Percentiles rank a stretch among this genome's conserved stretches.
Conservation (phyloP, 2,113 vertebrate species). For the Irena cyanogastra region DNA sequence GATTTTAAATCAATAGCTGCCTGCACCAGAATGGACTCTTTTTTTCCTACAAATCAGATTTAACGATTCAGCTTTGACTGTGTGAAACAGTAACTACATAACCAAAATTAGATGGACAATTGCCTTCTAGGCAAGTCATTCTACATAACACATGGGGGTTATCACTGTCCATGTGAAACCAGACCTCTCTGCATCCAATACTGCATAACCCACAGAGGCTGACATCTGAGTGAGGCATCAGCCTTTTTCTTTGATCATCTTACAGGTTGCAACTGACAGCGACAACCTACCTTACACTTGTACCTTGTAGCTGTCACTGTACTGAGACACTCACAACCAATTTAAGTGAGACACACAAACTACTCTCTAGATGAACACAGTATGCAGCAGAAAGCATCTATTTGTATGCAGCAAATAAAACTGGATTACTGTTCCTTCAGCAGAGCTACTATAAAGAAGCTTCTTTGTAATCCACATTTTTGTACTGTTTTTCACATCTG, state of each 20-base stretch:
- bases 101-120: neutral
- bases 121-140: neutral
- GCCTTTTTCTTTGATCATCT: neutral
- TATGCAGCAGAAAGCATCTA: neutral
- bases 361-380: neutral
- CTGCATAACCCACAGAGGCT: neutral
- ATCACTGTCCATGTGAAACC: neutral
- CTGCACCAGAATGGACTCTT: neutral
- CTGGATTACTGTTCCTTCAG: neutral
- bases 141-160: neutral
- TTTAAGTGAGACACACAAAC: neutral
- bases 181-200: neutral
- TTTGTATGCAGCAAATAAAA: neutral
- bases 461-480: neutral
- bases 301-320: neutral
- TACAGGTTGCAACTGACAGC: neutral
- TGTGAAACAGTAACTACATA: neutral
- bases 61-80: neutral
- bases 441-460: neutral
- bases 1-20: neutral
- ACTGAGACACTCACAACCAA: accelerated
- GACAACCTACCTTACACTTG: neutral
- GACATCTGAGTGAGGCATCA: neutral
- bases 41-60: neutral
- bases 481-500: neutral